Base-by-base conservation (phyloP, 2,797 vertebrate genomes). In the Ispidina picta region DNA sequence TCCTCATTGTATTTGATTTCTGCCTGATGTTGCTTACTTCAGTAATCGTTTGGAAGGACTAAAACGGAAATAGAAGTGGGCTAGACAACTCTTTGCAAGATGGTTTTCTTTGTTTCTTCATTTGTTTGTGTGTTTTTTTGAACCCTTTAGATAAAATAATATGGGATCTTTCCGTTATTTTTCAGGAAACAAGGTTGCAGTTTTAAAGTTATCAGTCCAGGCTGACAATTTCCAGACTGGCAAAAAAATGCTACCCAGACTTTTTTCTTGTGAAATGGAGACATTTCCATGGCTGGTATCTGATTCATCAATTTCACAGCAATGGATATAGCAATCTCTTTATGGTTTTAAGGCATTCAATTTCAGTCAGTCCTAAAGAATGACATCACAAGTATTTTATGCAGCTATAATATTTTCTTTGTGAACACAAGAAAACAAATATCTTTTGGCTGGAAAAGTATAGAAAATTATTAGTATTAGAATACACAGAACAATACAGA, bases 291-390 rank as follows among this genome's bases (percentile, higher is more conserved):
- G 66, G n/a, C 23, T 92, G 52, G 25, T 86, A 48, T 81, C 54
- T 86, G 80, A 89, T 78, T 91, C 80, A 92, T 76, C 63, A 86
- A 78, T 83, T 89, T 95, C 87, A 90, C 70, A 85, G 85, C 59
- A 83, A 72, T 66, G 68, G 41, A 25, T 81, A 31, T 89, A 90
- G 28, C 29, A 93, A 76, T 87, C 59, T 83, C 59, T 60, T 63
- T 81, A 63, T 54, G 52, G 48, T 49, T 92, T 92, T 78, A 54
- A 9, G 58, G 59, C 52, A 78, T 88, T 15, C 49, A 70, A 15
- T 85, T 89, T 91, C 89, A 89, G 39, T 83, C 52, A 86, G 39
- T 83, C 29, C 28, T 72, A 51, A 92, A 78, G 55, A 91, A 78
- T 74, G 22, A 10, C 43, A 64, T 85, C 49, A 43, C 31, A 49